phyloP scores from a whole-genome alignment of 2,888 invertebrate species.

The Drosophila meridionalis region DNA sequence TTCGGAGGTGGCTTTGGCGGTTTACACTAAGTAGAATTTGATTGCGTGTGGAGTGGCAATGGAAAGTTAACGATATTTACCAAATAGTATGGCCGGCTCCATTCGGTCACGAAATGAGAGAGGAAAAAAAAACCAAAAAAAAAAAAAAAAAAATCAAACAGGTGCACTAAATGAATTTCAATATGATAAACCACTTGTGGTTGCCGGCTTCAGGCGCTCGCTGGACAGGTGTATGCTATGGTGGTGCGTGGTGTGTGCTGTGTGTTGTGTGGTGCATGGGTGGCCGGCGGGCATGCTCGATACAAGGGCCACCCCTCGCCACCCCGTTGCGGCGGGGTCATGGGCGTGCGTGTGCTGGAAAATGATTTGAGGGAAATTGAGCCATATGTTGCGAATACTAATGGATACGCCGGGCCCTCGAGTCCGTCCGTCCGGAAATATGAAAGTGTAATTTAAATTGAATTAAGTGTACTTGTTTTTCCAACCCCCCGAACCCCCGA shows the following conservation, averaged over 20 bases:
- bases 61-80: slow-evolving; percentile 79
- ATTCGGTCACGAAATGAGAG: slow-evolving; percentile 29
- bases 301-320: background rate
- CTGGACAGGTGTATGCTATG: slow-evolving; percentile 7
- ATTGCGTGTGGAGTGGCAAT: slow-evolving; percentile 71
- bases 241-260: background rate
- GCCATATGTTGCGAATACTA: slow-evolving; percentile 83
- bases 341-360: slow-evolving; percentile 41
- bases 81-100: slow-evolving; percentile 61
- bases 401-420: slow-evolving; percentile 57
- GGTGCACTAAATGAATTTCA: slow-evolving; percentile 83
- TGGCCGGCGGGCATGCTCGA: slow-evolving; percentile 1
- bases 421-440: slow-evolving; percentile 67
- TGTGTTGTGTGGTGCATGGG: background rate
- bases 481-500: background rate
- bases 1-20: slow-evolving; percentile 19
- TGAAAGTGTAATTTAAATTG: slow-evolving; percentile 83
- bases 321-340: slow-evolving; percentile 9
- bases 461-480: slow-evolving; percentile 76
- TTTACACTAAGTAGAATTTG: slow-evolving; percentile 62
- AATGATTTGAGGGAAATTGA: slow-evolving; percentile 80
- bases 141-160: slow-evolving; percentile 78
- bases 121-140: slow-evolving; percentile 43
- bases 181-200: slow-evolving; percentile 83
- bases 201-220: slow-evolving; percentile 41